phyloP scores from a whole-genome alignment of 1,140 invertebrate species.

The Gonatopus flavifemur region DNA sequence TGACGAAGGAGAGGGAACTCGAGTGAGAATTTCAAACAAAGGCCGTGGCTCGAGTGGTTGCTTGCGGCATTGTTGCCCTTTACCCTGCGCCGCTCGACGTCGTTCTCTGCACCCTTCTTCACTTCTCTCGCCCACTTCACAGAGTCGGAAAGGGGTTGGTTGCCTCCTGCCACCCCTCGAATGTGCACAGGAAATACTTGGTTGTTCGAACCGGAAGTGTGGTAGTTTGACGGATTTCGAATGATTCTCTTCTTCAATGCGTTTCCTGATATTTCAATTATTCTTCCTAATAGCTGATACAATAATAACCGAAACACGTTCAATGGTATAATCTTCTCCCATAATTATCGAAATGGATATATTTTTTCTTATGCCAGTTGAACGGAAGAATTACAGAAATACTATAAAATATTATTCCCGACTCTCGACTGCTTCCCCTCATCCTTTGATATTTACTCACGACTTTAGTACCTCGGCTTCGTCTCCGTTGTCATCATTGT shows the following conservation, averaged over 20 bases:
- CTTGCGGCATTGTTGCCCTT: conserved; percentile 45
- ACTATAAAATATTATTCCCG: no score
- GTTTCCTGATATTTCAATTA: conserved; percentile 15
- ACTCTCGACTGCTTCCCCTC: neutral
- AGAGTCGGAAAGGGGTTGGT: conserved; percentile 22
- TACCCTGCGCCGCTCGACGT: conserved; percentile 27
- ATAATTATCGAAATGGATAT: no score
- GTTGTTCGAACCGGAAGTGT: conserved; percentile 30
- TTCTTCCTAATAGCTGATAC: no score
- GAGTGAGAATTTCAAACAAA: conserved; percentile 43
- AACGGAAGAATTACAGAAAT: no score
- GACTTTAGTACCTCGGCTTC: conserved; percentile 4
- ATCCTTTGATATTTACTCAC: neutral
- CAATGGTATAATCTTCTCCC: no score
- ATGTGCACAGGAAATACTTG: conserved; percentile 31
- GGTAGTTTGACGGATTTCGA: conserved; percentile 32
- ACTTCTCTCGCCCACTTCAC: neutral
- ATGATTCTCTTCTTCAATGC: conserved; percentile 14
- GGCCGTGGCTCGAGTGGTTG: conserved; percentile 36
- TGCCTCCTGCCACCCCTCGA: conserved; percentile 21
- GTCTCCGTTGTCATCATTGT: no score
- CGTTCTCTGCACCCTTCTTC: conserved; percentile 4
- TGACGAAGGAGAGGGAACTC: conserved; percentile 19
- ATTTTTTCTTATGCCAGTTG: no score
- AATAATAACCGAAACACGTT: no score